Conservation (phyloP, 2,888 invertebrate species). For the Cetonia aurata region DNA sequence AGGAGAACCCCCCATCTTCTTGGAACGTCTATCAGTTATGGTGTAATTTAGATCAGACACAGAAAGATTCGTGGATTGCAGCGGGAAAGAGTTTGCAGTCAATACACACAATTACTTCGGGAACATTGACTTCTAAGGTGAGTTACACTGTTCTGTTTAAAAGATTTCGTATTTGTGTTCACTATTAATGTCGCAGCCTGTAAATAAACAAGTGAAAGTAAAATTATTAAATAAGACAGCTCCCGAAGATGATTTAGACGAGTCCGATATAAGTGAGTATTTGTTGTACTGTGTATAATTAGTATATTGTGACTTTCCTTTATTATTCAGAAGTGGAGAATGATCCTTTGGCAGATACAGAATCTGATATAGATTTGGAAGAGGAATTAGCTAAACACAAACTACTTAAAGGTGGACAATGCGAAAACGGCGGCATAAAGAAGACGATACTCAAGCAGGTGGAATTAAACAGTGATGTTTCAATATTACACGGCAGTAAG, state of each 20-base stretch:
- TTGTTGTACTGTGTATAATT: background rate
- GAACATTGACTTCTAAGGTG: conserved; percentile 4
- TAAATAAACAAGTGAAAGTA: conserved; percentile 12
- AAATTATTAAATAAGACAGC: conserved; percentile 31
- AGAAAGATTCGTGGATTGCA: conserved; percentile 83
- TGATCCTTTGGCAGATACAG: conserved; percentile 51
- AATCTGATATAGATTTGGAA: conserved; percentile 56
- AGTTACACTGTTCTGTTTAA: background rate
- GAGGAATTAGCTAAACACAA: conserved; percentile 51
- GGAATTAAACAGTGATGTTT: conserved; percentile 55
- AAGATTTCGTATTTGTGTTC: background rate
- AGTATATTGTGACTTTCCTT: background rate
- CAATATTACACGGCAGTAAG: conserved; percentile 53
- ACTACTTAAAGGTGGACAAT: conserved; percentile 45
- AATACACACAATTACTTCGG: conserved; percentile 68
- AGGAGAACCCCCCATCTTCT: conserved; percentile 68
- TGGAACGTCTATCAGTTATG: conserved; percentile 88
- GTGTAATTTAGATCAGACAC: conserved; percentile 82
- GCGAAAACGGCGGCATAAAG: conserved; percentile 55
- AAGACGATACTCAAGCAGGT: conserved; percentile 54
- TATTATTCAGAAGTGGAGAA: conserved; percentile 45
- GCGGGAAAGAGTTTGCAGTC: conserved; percentile 84
- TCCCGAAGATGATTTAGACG: conserved; percentile 49
- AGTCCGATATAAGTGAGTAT: conserved; percentile 54
- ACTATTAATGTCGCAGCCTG: conserved; percentile 12